Conservation (phyloP, 2,797 vertebrate genomes). For the Lates japonicus region DNA sequence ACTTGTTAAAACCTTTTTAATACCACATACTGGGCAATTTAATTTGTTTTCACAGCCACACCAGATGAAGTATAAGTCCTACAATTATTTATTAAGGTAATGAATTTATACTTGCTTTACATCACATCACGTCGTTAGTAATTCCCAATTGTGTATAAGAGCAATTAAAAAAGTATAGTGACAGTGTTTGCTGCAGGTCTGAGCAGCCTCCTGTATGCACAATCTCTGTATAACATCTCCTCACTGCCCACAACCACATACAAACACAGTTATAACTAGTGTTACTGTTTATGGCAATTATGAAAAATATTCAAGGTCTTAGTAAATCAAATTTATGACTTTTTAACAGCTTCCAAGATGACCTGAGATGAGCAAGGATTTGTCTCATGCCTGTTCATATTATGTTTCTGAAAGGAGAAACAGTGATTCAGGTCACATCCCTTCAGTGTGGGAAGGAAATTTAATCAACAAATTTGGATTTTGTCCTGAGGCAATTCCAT, state of each 20-base stretch:
- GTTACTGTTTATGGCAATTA: neutral
- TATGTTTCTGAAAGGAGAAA: neutral
- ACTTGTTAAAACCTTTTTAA: neutral
- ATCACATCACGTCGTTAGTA: neutral
- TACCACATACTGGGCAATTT: neutral
- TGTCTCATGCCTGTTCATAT: no score
- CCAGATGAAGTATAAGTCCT: neutral
- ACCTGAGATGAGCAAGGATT: neutral
- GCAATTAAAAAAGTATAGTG: neutral
- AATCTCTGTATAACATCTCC: neutral
- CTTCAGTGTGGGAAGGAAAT: neutral
- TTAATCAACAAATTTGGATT: neutral
- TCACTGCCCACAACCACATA: neutral
- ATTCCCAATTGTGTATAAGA: neutral
- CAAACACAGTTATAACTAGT: neutral
- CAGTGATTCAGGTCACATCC: neutral
- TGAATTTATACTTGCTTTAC: neutral
- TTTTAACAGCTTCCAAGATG: neutral
- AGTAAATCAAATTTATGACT: conserved; percentile 1
- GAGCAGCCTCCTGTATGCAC: neutral
- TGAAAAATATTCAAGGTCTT: neutral
- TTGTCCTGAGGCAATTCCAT: neutral
- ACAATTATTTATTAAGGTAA: neutral
- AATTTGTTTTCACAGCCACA: neutral
- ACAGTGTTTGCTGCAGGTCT: neutral